A percentile compares a stretch with the other conserved stretches of the same genome.
These are phyloP conservation scores for Chelonoidis abingdonii DNA, from an alignment of 2,113 vertebrate species.

Conservation along the genomic window DNA sequence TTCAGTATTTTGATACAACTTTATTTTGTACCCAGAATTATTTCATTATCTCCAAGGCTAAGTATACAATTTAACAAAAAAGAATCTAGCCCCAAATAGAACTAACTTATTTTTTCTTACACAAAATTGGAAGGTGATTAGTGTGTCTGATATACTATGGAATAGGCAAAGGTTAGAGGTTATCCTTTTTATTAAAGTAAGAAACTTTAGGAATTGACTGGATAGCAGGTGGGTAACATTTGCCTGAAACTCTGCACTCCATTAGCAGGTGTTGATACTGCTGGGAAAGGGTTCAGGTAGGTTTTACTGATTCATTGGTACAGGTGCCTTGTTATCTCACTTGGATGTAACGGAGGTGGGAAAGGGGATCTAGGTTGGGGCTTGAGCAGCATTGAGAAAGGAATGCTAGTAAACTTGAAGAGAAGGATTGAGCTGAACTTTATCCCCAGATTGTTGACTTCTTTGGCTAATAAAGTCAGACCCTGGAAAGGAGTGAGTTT, in stretches of 20 bases:
- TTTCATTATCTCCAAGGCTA: background rate
- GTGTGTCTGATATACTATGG: background rate
- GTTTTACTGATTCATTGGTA: background rate
- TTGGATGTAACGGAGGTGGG: background rate
- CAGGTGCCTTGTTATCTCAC: background rate
- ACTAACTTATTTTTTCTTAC: background rate
- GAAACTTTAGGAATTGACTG: background rate
- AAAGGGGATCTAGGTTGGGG: background rate
- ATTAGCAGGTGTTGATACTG: background rate
- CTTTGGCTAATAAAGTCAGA: slow-evolving; percentile 51
- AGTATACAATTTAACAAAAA: background rate
- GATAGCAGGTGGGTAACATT: background rate
- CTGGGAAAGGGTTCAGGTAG: background rate
- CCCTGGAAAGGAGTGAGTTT: slow-evolving; percentile 32
- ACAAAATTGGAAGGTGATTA: background rate
- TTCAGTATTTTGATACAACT: background rate
- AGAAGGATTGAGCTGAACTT: background rate
- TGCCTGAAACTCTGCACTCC: background rate
- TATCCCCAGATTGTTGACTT: slow-evolving; percentile 53
- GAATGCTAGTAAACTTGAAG: background rate
- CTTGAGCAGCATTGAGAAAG: background rate
- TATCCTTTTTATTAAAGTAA: background rate
- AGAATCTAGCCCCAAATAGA: background rate
- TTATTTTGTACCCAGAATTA: background rate
- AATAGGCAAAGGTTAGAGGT: background rate